Conservation (phyloP, 2,888 invertebrate genomes). For the Andrena fulva region DNA sequence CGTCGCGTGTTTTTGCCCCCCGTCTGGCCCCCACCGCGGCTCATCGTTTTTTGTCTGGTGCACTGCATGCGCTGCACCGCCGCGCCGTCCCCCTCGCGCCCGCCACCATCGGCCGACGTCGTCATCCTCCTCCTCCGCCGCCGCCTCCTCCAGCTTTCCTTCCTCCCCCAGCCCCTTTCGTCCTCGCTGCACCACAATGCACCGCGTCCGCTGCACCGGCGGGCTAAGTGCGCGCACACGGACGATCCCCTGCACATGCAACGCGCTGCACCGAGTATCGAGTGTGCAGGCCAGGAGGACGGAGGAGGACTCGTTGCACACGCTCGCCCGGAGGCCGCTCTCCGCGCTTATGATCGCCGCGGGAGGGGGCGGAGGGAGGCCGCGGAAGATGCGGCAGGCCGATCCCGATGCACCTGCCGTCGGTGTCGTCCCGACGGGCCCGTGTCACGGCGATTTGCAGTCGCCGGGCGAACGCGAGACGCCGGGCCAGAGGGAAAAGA, state of each 20-base stretch:
- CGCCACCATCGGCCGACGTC: slow-evolving; percentile 66
- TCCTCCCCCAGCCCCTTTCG: slow-evolving; percentile 35
- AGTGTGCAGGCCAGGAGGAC: slow-evolving; percentile 31
- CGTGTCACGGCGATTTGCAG: slow-evolving; percentile 47
- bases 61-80: slow-evolving; percentile 75
- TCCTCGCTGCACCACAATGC: slow-evolving; percentile 48
- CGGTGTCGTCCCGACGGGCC: slow-evolving; percentile 41
- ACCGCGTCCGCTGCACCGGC: slow-evolving; percentile 52
- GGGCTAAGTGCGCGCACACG: slow-evolving; percentile 50
- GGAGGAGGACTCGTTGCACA: slow-evolving; percentile 57
- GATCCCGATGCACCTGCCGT: slow-evolving; percentile 69
- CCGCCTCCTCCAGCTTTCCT: slow-evolving; percentile 39
- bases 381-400: slow-evolving; percentile 55
- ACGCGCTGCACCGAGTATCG: slow-evolving; percentile 29
- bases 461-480: background rate
- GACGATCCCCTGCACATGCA: slow-evolving; percentile 33
- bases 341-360: slow-evolving; percentile 59
- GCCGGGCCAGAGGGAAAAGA: no score
- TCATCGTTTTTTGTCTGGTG: slow-evolving; percentile 82
- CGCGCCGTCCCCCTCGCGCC: slow-evolving; percentile 20
- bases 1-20: slow-evolving; percentile 81
- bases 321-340: slow-evolving; percentile 33
- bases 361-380: slow-evolving; percentile 32
- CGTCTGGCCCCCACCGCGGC: slow-evolving; percentile 78
- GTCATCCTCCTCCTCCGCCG: slow-evolving; percentile 49